Base-by-base conservation (phyloP, 2,888 invertebrate species). In the Teleogryllus oceanicus region DNA sequence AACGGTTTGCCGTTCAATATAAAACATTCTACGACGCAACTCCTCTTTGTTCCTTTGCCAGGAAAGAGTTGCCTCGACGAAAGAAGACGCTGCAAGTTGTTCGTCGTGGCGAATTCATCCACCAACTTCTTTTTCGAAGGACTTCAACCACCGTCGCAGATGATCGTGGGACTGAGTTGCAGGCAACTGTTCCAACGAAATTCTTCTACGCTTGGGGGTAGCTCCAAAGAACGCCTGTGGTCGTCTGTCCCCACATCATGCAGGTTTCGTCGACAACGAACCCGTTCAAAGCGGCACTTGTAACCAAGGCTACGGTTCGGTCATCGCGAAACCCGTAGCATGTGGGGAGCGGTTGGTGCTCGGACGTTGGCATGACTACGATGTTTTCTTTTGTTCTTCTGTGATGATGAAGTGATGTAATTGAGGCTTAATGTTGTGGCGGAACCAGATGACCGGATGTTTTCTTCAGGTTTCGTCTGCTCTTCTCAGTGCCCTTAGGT, bases 251-350 rank as follows among this genome's bases (percentile, higher is more conserved):
- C 89, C 91, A 93, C 92, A 92, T 92, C 92, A 93, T 95, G 94
- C 95, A 95, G 94, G 95, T 95, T 95, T 95, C 95, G 95, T 95
- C 94, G 95, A 95, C 95, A 95, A 95, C 95, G 95, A 95, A 95
- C 95, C 94, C 24, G 76, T 76, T 24, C 49, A 50, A 16, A 74
- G 37, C n/a, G 21, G 50, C 74, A 77, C 50, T 37, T 75, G 77
- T 24, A 50, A 49, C 49, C 21, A 77, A 49, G n/a, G 37, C 50
- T 2, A 81, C 81, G 81, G 81, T 51, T 81, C 78, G 76, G 80
- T 81, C 78, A 49, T 77, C 81, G 81, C 79, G 81, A 81, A 81
- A 81, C 81, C 81, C 80, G 81, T 75, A 80, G 77, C 78, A 81
- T 81, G 81, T 81, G 81, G 77, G 81, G 81, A 50, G 49, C 16